Evolutionary conservation across 2,888 invertebrate genomes (phyloP).

Genomic region (Danaus chrysippus): DNA sequence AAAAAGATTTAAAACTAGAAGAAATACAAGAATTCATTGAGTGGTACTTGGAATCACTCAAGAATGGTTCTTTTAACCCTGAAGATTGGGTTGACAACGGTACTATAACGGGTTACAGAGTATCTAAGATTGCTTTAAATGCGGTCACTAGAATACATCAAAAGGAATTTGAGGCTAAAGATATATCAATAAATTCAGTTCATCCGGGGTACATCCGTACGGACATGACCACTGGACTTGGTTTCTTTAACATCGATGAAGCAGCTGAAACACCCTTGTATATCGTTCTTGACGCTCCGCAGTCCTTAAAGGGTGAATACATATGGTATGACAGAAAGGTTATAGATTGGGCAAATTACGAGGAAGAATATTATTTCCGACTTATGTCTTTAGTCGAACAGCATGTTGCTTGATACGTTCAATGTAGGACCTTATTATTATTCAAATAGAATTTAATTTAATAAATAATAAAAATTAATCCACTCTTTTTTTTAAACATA

Average conservation of each 20-base stretch:
- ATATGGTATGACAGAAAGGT: slow-evolving; percentile 79
- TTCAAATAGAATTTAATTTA: too few relatives aligned
- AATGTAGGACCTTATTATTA: too few relatives aligned
- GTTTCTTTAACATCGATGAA: slow-evolving; percentile 73
- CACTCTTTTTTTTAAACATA: too few relatives aligned
- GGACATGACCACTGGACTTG: slow-evolving; percentile 84
- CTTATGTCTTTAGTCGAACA: background rate
- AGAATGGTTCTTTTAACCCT: slow-evolving; percentile 32
- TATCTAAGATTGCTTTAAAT: slow-evolving; percentile 84
- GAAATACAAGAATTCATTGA: slow-evolving; percentile 38
- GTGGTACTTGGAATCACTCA: slow-evolving; percentile 40
- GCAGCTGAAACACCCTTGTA: slow-evolving; percentile 77
- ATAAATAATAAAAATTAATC: too few relatives aligned
- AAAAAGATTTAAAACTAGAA: slow-evolving; percentile 30
- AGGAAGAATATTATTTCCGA: background rate
- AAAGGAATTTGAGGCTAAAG: slow-evolving; percentile 53
- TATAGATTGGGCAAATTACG: slow-evolving; percentile 74
- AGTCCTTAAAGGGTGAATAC: slow-evolving; percentile 78
- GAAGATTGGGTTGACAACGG: slow-evolving; percentile 68
- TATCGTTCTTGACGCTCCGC: slow-evolving; percentile 72
- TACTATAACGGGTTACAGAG: slow-evolving; percentile 64
- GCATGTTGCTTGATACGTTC: background rate
- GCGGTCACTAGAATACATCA: slow-evolving; percentile 83
- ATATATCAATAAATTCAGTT: slow-evolving; percentile 78
- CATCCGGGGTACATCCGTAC: slow-evolving; percentile 87